Conservation (phyloP, 2,888 invertebrate species). For the Chymomyza procnemis region DNA sequence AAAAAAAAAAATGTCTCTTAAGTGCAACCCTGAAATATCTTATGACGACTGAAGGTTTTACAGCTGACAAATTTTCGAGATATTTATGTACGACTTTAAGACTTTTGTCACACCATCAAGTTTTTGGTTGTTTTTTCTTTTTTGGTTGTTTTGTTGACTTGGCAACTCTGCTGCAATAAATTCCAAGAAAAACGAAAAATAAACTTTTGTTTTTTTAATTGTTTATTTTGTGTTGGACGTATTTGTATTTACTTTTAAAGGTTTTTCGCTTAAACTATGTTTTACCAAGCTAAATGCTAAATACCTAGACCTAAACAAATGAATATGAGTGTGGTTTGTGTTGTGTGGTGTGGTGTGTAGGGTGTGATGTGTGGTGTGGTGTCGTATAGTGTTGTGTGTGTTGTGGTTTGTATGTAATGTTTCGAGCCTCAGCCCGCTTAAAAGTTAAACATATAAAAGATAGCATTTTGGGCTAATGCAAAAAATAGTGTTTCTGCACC, state of each 20-base stretch:
- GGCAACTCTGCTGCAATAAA: not conserved
- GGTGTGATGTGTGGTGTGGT: not conserved
- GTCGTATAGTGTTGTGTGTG: not conserved
- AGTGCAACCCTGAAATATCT: too few species aligned
- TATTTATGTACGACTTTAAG: too few species aligned
- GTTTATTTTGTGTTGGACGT: slow-evolving; percentile 5
- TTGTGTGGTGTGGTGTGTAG: not conserved
- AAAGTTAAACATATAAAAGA: not conserved
- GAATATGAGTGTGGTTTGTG: slow-evolving; percentile 28
- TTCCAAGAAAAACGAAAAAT: not conserved
- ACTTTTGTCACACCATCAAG: too few species aligned
- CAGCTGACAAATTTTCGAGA: too few species aligned
- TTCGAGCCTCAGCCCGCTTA: not conserved
- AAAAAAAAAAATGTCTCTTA: too few species aligned
- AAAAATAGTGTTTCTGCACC: slow-evolving; percentile 2
- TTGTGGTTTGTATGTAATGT: not conserved
- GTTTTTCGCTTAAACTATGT: slow-evolving; percentile 48
- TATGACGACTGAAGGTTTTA: too few species aligned
- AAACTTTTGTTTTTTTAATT: not conserved
- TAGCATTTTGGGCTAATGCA: not conserved
- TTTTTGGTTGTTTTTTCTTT: too few species aligned
- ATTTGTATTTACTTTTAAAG: slow-evolving; percentile 20
- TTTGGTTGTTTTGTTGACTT: not conserved
- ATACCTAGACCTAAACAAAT: slow-evolving; percentile 69
- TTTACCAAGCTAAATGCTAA: slow-evolving; percentile 57